Evolutionary conservation across 1,140 invertebrate species (phyloP).

Genomic region (Drosophila arawakana): DNA sequence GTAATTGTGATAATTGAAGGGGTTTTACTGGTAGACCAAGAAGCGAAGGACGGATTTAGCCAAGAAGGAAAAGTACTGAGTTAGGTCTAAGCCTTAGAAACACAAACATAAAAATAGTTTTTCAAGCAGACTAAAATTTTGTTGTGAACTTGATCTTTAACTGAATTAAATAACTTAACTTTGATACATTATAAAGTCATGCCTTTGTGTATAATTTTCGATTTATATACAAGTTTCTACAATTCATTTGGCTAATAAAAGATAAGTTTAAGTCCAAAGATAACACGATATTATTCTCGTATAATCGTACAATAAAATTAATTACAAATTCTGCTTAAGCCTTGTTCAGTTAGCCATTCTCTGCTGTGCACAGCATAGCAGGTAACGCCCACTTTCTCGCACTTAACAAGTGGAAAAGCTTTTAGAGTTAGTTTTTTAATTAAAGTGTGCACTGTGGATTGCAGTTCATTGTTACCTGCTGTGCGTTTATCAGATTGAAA

Average conservation of each 20-base stretch:
- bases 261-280: neutral
- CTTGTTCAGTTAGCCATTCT: neutral
- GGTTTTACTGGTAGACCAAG: neutral
- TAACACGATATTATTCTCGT: neutral
- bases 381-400: conserved; percentile 7
- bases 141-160: no score
- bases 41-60: neutral
- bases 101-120: no score
- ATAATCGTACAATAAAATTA: conserved; percentile 9
- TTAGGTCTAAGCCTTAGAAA: no score
- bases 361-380: neutral
- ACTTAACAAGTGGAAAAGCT: conserved; percentile 3
- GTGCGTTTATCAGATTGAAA: conserved; percentile 40
- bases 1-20: neutral
- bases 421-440: conserved; percentile 13
- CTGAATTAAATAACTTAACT: no score
- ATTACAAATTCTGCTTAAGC: conserved; percentile 4
- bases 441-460: neutral
- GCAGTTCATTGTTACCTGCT: neutral
- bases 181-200: no score
- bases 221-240: conserved; percentile 4
- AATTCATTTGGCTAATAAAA: neutral
- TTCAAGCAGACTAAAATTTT: no score
- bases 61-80: no score
- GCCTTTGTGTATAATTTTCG: neutral